Conservation (phyloP, 2,113 vertebrate species). For the Chlorodrepanis virens region DNA sequence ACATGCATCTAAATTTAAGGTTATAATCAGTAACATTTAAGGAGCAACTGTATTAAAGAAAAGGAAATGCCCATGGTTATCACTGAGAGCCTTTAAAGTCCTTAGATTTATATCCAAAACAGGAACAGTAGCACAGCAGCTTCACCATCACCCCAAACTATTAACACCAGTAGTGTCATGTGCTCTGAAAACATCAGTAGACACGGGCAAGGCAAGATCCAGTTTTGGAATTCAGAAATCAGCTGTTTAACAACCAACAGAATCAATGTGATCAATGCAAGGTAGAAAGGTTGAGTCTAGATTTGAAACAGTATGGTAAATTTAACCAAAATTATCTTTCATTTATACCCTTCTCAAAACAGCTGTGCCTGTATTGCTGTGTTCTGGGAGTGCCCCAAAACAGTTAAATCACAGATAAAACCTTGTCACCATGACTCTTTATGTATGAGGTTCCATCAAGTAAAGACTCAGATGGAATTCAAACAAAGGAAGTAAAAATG, state of each 20-base stretch:
- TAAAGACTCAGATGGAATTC: not conserved
- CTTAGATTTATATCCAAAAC: not conserved
- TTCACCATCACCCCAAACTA: not conserved
- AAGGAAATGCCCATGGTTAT: not conserved
- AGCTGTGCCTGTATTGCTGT: rapidly evolving
- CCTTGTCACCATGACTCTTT: not conserved
- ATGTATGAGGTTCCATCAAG: not conserved
- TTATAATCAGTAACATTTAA: not conserved
- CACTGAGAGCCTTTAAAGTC: not conserved
- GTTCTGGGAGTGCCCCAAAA: not conserved
- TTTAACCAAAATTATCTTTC: not conserved
- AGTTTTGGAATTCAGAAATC: not conserved
- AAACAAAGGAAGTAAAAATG: not conserved
- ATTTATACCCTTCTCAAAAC: not conserved
- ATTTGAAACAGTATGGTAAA: not conserved
- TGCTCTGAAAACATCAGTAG: not conserved
- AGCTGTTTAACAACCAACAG: not conserved
- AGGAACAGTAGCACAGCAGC: not conserved
- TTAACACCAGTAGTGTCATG: not conserved
- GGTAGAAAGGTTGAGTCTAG: not conserved
- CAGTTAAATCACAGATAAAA: not conserved
- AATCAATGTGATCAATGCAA: not conserved
- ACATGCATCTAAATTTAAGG: not conserved
- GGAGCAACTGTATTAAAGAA: not conserved
- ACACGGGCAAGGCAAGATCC: not conserved